Conservation (phyloP, 1,140 invertebrate species). For the Megalonaias nervosa region DNA sequence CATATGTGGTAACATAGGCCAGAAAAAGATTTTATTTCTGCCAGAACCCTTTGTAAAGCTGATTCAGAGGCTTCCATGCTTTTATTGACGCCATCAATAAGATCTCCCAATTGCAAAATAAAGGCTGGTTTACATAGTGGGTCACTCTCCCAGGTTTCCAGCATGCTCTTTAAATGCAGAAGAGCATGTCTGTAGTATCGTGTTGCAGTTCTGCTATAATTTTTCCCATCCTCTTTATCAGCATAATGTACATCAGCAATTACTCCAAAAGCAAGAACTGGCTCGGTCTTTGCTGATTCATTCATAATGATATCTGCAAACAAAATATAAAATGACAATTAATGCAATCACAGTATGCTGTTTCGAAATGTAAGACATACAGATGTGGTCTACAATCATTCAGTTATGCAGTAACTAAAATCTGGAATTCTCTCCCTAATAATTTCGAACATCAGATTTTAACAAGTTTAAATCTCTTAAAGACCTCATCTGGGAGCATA, state of each 20-base stretch:
- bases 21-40: constrained; percentile 34
- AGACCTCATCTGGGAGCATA: too few species aligned
- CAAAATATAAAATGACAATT: too few species aligned
- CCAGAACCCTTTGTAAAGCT: constrained; percentile 38
- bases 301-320: too few species aligned
- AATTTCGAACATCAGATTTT: too few species aligned
- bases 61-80: constrained; percentile 26
- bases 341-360: too few species aligned
- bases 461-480: too few species aligned
- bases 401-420: too few species aligned
- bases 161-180: constrained; percentile 57
- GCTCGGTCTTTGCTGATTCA: neutral
- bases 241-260: constrained; percentile 71
- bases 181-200: constrained; percentile 67
- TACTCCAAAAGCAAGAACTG: constrained; percentile 59
- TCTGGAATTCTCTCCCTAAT: too few species aligned
- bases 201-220: constrained; percentile 54
- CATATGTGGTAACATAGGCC: constrained; percentile 66
- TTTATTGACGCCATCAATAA: constrained; percentile 67
- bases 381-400: too few species aligned
- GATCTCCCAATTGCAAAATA: constrained; percentile 70
- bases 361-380: too few species aligned
- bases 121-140: constrained; percentile 48
- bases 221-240: constrained; percentile 64
- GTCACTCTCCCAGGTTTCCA: constrained; percentile 58